Base-by-base conservation (phyloP, 1,140 invertebrate genomes). In the Brachionus manjavacas region DNA sequence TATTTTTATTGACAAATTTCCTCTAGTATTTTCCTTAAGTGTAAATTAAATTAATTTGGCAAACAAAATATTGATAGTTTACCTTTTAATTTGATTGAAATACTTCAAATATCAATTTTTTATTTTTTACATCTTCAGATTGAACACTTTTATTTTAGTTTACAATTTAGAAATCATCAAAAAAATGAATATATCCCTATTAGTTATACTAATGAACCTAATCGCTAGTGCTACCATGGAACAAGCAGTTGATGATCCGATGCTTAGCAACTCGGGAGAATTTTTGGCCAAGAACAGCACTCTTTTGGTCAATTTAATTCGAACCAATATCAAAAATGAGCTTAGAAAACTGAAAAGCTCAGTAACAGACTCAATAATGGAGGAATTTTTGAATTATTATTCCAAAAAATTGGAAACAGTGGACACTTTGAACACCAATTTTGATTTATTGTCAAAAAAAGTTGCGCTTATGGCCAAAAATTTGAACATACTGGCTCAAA, bases 321-420 rank as follows among this genome's bases (percentile, higher is more conserved):
- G 16, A 4, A 39, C 7, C 23, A 43, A 76, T 14, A 25, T 76
- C n/a, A 76, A 76, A 76, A 76, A 49, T 25, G 72, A 76, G 25
- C 25, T 76, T 3, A 46, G 72, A 46, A 76, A 49, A 28, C 31
- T 76, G 4, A 80, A 80, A 64, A 60, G 49, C 23, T 35, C 49
- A 16, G 39, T 80, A 20, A 80, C 76, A 8, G 76, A 80, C 39
- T 60, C 52, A 3, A 60, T 80, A 20, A 41, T 80, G 49, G 76
- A 80, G 41, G 76, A 80, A 20, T 16, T 80, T n/a, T 14, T 80
- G n/a, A 64, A 60, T 35, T 60, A 80, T 9, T 80, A 80, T 64
- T 28, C 23, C 20, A 64, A 80, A 60, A 60, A 80, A 64, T 16
- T 41, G 1, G 31, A 41, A 80, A 31, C 12, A 35, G 16, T 35